Percentiles rank a stretch among this genome's conserved stretches.
phyloP scores from a whole-genome alignment of 2,888 invertebrate species.

The Euspilapteryx auroguttella region DNA sequence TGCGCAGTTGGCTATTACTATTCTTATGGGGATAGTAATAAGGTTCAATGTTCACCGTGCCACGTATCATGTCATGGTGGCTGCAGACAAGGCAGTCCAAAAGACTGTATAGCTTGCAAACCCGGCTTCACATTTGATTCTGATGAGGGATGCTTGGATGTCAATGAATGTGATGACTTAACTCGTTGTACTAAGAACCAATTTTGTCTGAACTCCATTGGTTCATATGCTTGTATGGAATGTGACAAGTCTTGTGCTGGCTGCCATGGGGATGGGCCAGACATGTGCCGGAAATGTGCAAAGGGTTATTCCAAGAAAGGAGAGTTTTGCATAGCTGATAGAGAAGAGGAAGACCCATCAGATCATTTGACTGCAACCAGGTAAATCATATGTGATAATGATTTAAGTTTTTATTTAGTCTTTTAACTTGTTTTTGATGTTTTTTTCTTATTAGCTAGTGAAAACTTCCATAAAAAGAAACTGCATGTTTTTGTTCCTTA shows the following conservation, averaged over 20 bases:
- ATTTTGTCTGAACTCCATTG: constrained; percentile 89
- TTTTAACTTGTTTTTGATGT: not conserved
- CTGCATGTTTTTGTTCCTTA: constrained; percentile 8
- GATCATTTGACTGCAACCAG: constrained; percentile 32
- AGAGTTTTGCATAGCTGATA: constrained; percentile 75
- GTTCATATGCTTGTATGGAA: constrained; percentile 76
- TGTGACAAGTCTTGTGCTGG: constrained; percentile 85
- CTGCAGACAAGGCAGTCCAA: constrained; percentile 74
- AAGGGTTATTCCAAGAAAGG: constrained; percentile 71
- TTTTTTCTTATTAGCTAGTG: too few relatives aligned
- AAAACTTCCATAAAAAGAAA: too few relatives aligned
- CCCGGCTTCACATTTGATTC: constrained; percentile 74
- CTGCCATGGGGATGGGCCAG: constrained; percentile 88
- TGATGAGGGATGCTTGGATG: constrained; percentile 78
- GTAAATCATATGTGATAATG: constrained; percentile 22
- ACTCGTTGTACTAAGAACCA: constrained; percentile 65
- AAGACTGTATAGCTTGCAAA: constrained; percentile 62
- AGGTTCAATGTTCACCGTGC: constrained; percentile 76
- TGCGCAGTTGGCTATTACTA: constrained; percentile 76
- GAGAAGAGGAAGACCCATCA: constrained; percentile 24
- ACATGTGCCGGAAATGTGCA: constrained; percentile 85
- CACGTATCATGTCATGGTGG: constrained; percentile 77
- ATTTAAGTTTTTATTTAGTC: constrained; percentile 3
- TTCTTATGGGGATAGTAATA: constrained; percentile 72
- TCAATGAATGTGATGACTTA: constrained; percentile 77